These are phyloP conservation scores for Hoplostethus atlanticus DNA, from an alignment of 2,797 vertebrate species.

Conservation along the genomic window DNA sequence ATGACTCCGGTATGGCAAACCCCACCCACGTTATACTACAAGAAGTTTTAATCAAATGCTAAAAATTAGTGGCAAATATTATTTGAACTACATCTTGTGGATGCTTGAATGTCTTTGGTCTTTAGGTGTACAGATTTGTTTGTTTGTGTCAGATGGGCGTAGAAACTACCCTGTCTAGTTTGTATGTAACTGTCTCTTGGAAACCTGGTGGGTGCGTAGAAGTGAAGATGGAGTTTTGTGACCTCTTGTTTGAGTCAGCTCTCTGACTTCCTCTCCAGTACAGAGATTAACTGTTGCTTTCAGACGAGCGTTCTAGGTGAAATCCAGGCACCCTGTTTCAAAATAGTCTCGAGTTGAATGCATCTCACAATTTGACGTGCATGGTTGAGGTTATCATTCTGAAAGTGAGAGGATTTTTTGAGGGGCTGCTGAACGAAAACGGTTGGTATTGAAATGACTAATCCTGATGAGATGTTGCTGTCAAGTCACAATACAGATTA, in stretches of 20 bases:
- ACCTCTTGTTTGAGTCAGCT: slow-evolving; percentile 34
- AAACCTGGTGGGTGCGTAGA: slow-evolving; percentile 38
- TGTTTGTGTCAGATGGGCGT: neutral
- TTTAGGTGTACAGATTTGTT: neutral
- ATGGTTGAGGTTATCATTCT: too few species aligned
- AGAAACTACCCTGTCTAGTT: neutral
- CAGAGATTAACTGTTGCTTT: neutral
- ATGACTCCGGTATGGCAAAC: neutral
- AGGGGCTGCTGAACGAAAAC: neutral
- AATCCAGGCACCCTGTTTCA: too few species aligned
- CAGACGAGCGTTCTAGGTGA: neutral
- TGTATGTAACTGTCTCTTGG: neutral
- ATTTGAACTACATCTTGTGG: neutral
- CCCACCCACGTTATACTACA: neutral
- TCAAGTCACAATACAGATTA: neutral
- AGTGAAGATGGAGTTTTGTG: neutral
- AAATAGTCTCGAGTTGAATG: too few species aligned
- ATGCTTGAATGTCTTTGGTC: neutral
- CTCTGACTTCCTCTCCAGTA: slow-evolving; percentile 39
- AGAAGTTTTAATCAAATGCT: neutral
- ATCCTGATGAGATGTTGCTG: too few species aligned
- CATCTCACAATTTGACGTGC: too few species aligned
- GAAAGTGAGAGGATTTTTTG: neutral
- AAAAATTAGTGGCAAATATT: neutral
- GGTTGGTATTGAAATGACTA: too few species aligned